A percentile compares a stretch with the other conserved stretches of the same genome.
Conservation (phyloP, 2,888 invertebrate species). For the Cephus spinipes region DNA sequence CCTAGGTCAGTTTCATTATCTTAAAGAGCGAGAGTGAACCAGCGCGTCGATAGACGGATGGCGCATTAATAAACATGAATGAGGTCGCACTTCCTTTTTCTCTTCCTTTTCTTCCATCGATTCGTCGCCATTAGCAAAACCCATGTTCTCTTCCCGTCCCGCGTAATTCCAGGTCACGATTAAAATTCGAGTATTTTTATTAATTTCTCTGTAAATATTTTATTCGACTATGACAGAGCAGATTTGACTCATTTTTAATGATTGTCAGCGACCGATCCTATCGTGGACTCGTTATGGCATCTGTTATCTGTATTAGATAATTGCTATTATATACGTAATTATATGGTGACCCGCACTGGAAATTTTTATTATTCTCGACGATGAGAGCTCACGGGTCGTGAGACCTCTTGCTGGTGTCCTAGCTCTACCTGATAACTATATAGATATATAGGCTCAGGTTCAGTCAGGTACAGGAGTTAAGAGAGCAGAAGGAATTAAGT, state of each 20-base stretch:
- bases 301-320: not conserved
- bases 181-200: not conserved
- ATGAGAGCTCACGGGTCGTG: not conserved
- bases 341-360: not conserved
- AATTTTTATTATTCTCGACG: not conserved
- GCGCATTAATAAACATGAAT: conserved; percentile 61
- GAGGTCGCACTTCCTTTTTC: conserved; percentile 24
- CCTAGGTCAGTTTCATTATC: conserved; percentile 62
- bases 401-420: not conserved
- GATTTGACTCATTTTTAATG: not conserved
- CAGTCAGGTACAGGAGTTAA: conserved; percentile 14
- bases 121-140: not conserved
- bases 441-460: not conserved
- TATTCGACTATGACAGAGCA: not conserved
- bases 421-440: not conserved
- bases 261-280: too few relatives aligned
- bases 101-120: not conserved
- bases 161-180: not conserved
- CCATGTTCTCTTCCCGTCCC: not conserved
- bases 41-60: conserved; percentile 50
- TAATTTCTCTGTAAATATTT: not conserved
- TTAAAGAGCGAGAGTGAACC: conserved; percentile 40
- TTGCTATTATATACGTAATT: not conserved
- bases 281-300: not conserved
- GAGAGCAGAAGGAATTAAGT: conserved; percentile 24